These are phyloP conservation scores for Gallinago solitaria DNA, from an alignment of 2,797 vertebrate species.

Conservation along the genomic window DNA sequence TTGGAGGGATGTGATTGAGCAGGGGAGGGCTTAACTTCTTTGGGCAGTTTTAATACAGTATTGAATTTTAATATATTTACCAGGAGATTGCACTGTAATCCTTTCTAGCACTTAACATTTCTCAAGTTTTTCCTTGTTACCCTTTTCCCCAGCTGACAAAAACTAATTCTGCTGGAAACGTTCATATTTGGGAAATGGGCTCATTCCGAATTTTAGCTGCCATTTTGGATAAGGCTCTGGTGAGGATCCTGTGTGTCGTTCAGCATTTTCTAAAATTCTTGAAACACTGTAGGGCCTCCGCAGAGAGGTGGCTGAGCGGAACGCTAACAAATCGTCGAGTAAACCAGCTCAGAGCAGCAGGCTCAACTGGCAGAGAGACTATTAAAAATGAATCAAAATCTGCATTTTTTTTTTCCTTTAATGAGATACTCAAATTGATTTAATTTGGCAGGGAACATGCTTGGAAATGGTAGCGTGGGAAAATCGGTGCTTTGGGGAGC, in stretches of 20 bases:
- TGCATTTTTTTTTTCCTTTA: neutral
- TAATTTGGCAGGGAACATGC: neutral
- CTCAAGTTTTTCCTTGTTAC: neutral
- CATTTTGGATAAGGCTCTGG: neutral
- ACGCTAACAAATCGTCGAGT: neutral
- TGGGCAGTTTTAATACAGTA: neutral
- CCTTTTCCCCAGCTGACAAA: neutral
- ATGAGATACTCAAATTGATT: neutral
- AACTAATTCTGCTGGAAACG: neutral
- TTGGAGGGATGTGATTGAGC: neutral
- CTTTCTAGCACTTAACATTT: neutral
- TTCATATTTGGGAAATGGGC: neutral
- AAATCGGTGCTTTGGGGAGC: neutral
- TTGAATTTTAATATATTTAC: slow-evolving; percentile 11
- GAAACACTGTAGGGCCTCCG: neutral
- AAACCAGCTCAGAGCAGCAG: neutral
- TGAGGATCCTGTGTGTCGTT: neutral
- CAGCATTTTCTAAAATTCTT: neutral
- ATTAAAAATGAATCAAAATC: slow-evolving; percentile 37
- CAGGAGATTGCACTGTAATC: neutral
- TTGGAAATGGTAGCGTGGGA: neutral
- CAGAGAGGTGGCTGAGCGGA: neutral
- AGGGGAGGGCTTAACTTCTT: neutral
- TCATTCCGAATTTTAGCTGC: neutral
- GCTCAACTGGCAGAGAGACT: neutral